Evolutionary conservation across 2,888 invertebrate species (phyloP).

Genomic region (Spilarctia lutea): DNA sequence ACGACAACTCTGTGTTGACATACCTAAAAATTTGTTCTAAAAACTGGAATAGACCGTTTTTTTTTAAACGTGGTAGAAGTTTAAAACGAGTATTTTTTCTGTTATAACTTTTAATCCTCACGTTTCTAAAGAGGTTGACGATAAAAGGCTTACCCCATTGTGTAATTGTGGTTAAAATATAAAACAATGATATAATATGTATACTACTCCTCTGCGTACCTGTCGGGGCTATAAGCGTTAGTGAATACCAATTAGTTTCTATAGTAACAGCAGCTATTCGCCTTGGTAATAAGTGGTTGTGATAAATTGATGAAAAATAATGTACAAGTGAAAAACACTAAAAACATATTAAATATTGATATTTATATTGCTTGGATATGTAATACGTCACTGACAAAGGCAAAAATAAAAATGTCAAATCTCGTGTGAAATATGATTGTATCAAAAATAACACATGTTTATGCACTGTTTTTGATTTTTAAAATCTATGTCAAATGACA

Average conservation of each 20-base stretch:
- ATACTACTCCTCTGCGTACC: not conserved
- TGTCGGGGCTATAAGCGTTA: too few species aligned
- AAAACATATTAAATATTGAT: not conserved
- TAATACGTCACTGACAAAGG: not conserved
- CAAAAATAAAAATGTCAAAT: too few species aligned
- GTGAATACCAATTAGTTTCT: not conserved
- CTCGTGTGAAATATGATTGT: too few species aligned
- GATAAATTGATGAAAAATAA: constrained; percentile 7
- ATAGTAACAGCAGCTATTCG: constrained; percentile 16
- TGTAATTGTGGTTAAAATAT: not conserved
- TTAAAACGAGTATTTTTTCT: too few species aligned
- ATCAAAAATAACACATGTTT: too few species aligned
- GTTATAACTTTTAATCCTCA: too few species aligned
- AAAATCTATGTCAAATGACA: not conserved
- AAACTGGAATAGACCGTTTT: not conserved
- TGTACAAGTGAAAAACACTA: not conserved
- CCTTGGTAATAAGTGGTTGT: constrained; percentile 16
- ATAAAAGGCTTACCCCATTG: too few species aligned
- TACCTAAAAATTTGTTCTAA: not conserved
- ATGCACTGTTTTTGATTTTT: not conserved
- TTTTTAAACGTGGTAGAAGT: too few species aligned
- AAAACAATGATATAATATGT: not conserved
- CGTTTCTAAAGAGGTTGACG: too few species aligned
- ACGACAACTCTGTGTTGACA: constrained; percentile 6
- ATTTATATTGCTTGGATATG: not conserved